Evolutionary conservation across 2,797 vertebrate species (phyloP).

Genomic region (Anableps anableps): DNA sequence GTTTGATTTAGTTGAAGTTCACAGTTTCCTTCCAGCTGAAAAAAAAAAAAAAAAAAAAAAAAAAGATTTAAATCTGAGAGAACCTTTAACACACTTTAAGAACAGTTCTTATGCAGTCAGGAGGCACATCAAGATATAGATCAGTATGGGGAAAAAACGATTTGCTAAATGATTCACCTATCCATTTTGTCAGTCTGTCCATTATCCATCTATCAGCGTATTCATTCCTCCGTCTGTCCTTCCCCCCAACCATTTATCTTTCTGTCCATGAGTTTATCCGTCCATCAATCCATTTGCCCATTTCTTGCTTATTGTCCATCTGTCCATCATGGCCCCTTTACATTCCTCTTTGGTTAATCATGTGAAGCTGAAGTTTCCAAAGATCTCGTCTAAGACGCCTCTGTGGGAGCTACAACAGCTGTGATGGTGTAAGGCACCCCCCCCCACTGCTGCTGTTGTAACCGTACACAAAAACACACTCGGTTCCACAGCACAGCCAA

Average conservation of each 20-base stretch:
- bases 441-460: slow-evolving; percentile 25
- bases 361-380: slow-evolving; percentile 44
- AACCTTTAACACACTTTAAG: not conserved
- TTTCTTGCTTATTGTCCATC: not conserved
- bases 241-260: not conserved
- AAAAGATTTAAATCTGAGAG: not conserved
- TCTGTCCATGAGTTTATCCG: not conserved
- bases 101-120: not conserved
- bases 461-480: slow-evolving; percentile 8
- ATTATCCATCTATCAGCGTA: too few species aligned
- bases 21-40: not conserved
- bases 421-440: slow-evolving; percentile 60
- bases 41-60: too few species aligned
- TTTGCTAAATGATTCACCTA: not conserved
- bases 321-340: slow-evolving; percentile 10
- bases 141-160: not conserved
- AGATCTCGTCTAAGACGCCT: slow-evolving; percentile 48
- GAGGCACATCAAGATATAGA: not conserved
- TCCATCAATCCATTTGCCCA: not conserved
- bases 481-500: slow-evolving; percentile 14
- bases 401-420: slow-evolving; percentile 72
- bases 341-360: slow-evolving; percentile 37
- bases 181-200: not conserved
- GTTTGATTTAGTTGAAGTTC: not conserved
- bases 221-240: too few species aligned